Evolutionary conservation across 2,888 invertebrate species (phyloP), one percentile per base, ranked within the genome.

Genomic region (Pheosia tremula): DNA sequence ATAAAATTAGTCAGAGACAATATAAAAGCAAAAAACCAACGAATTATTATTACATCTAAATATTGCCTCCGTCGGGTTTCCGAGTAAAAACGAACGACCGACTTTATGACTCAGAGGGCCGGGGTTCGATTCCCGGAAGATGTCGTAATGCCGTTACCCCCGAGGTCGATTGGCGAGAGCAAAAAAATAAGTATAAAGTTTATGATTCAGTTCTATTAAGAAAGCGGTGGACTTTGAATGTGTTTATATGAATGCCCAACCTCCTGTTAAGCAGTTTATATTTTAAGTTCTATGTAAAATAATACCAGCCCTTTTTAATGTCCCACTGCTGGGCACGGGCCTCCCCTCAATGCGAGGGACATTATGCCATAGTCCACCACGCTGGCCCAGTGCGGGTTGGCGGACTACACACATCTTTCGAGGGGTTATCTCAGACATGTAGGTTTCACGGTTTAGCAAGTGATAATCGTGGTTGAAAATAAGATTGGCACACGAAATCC

Each of bases 91-190:
- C 61, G 24, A 64, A 63, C 61, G 24, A 24, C 24, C 56, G 52
- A 67, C 74, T 83, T 83, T 83, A 83, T 81, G 83, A 80, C 77
- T 80, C 79, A 79, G 53, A 13, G 61, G 64, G 63, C 67, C 58
- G 61, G 61, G 69, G 63, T 78, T 78, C 71, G 69, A 62, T 83
- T 83, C 83, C 76, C 65, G 78, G 83, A 80, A 81, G 66, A 66
- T 59, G 69, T 67, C 62, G 63, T 69, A 65, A 66, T 59, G 69
- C 68, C 62, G 63, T 69, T 67, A 67, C 58, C 53, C 58, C 57
- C 47, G 57, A 57, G 52, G 49, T 52, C 45, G 54, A 55, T 37
- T 45, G 55, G 52, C 56, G 62, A n/a, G 45, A 41, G 5, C 10
- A 43, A 43, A 59, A 66, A 38, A 47, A 61, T 45, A 43, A 63